Base-by-base conservation (phyloP, 2,797 vertebrate genomes). In the Poeciliopsis gracilis region DNA sequence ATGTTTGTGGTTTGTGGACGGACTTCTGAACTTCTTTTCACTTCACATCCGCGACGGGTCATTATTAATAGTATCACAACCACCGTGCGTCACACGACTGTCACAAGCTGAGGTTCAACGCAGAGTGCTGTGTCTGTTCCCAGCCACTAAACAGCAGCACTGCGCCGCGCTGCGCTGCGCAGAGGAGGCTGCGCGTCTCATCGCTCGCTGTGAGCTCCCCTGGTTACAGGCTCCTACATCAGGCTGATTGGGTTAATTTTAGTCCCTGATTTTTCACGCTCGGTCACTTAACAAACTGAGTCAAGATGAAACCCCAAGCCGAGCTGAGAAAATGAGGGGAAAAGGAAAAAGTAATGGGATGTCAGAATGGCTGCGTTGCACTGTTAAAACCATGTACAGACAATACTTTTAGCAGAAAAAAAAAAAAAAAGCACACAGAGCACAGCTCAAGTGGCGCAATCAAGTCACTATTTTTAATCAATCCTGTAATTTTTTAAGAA, bases 201-300 rank as follows among this genome's bases (percentile, higher is more conserved):
- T 12, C 77, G 70, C 73, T 30, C 59, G 15, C 77, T 30, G 6
- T n/a, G 5, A 20, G 69, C 59, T 77, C 78, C 74, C 16, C 47
- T 82, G 76, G 80, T 89, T 63, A 81, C 61, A 82, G 81, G 72
- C 83, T 73, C 77, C 69, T 53, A 25, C 38, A 59, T 81, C 38
- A 46, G 38, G 18, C 66, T 86, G 86, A 90, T 90, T 61, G 66
- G 16, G 79, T 86, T 90, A 47, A 89, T 90, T 92, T 93, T 87
- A 93, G 88, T 72, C 61, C 51, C 53, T 1, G 76, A 86, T 86
- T 90, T 77, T 49, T 80, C 77, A 83, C 81, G 82, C 86, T 87
- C 38, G 79, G 79, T 82, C 88, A 93, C 89, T 81, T 90, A 81
- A 86, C 61, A 72, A 77, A 79, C 74, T 85, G 49, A 85, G 89